Base-by-base conservation (phyloP, 2,888 invertebrate genomes). In the Volucella inanis region DNA sequence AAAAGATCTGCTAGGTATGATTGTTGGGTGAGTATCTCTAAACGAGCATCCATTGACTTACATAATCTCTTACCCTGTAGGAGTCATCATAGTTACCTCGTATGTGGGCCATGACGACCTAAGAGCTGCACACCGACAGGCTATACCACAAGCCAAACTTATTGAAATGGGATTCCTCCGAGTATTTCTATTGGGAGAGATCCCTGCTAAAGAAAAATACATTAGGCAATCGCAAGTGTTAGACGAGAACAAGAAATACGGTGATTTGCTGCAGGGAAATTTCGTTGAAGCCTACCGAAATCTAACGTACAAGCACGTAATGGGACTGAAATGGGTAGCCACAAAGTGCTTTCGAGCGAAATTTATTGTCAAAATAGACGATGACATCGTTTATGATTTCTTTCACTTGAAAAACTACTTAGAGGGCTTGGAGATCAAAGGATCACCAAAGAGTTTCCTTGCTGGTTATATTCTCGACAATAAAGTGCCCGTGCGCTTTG, bases 291-390 rank as follows among this genome's bases (percentile, higher is more conserved):
- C 95, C 57, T 97, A 97, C 88, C 93, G 94, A 88, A 97, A 97
- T 91, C 91, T 97, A n/a, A 96, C 96, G 3, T 95, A 95, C 88
- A 97, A 97, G 91, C 96, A 97, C 89, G 90, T 96, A 0, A 96
- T 97, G 96, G 97, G 97, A 0, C 90, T 97, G 47, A 94, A 94
- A 88, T 97, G 97, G 97, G 95, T 94, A 0, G 92, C 93, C 0
- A 92, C 92, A n/a, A 92, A 93, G 88, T 97, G 97, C 89, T 89
- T 89, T 0, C 91, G 93, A 11, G 93, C 94, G 1, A 93, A 94
- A 77, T 96, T 94, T 88, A 93, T 97, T 39, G 93, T 97, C 41
- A 97, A 97, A 93, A 94, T 96, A 91, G 97, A 97, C 89, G 97
- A 97, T 90, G 97, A 97, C 89, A 95, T 95, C 59, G 94, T 96